These are phyloP conservation scores for Acanthis flammea DNA, from an alignment of 2,797 vertebrate genomes.

Conservation along the genomic window DNA sequence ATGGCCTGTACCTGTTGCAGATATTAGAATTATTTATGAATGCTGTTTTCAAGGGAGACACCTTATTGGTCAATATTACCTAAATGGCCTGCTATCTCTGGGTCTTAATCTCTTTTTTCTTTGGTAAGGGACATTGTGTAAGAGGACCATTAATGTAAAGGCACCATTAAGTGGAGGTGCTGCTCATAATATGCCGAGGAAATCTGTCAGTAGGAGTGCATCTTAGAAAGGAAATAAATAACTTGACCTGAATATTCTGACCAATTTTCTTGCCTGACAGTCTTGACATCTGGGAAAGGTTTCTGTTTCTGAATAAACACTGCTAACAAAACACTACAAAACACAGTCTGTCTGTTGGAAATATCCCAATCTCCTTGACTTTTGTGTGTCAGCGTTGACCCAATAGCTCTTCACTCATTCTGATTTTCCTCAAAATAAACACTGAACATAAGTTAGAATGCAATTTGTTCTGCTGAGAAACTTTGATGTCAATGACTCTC, in stretches of 20 bases:
- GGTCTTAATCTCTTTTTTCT: background rate
- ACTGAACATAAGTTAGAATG: background rate
- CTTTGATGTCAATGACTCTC: background rate
- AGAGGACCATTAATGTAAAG: background rate
- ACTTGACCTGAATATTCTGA: background rate
- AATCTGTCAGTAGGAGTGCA: background rate
- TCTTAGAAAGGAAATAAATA: background rate
- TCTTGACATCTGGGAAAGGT: background rate
- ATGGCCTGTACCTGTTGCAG: background rate
- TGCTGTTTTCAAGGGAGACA: background rate
- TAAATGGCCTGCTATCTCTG: background rate
- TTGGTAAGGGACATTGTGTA: background rate
- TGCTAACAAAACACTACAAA: background rate
- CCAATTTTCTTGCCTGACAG: background rate
- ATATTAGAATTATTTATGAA: background rate
- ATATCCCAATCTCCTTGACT: background rate
- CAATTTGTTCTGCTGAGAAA: background rate
- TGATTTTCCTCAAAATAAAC: conserved; percentile 1
- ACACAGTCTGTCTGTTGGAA: background rate
- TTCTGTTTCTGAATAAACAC: background rate
- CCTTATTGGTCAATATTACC: background rate
- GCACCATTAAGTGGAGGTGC: background rate
- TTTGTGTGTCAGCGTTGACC: background rate
- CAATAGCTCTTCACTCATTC: background rate
- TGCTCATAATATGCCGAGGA: background rate